Percentiles rank a stretch among this genome's conserved stretches.
phyloP scores from a whole-genome alignment of 2,113 vertebrate genomes.

The human region DNA sequence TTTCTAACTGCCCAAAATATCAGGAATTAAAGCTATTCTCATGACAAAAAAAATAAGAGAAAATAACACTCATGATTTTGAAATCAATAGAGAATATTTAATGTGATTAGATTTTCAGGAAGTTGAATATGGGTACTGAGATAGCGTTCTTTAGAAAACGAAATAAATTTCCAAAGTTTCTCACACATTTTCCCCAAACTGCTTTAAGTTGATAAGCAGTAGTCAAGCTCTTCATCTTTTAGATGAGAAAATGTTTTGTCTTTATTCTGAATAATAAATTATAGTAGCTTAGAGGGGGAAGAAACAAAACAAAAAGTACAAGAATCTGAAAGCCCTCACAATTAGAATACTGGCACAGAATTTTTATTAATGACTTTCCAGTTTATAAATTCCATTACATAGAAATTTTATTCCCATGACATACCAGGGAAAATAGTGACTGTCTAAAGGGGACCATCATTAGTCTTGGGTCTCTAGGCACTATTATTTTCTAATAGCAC shows the following conservation, averaged over 20 bases:
- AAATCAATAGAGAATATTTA: neutral
- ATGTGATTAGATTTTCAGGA: neutral
- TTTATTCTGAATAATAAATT: constrained; percentile 53
- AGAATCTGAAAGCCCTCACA: constrained; percentile 1
- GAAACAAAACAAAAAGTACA: constrained; percentile 8
- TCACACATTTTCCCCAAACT: constrained; percentile 10
- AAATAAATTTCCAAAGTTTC: constrained; percentile 40
- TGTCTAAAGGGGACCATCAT: neutral
- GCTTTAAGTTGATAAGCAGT: constrained; percentile 32
- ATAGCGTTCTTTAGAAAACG: neutral
- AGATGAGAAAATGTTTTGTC: constrained; percentile 26
- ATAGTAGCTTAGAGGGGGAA: neutral
- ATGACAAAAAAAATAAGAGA: neutral
- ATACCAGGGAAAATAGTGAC: neutral
- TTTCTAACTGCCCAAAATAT: neutral
- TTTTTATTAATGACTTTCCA: constrained; percentile 25
- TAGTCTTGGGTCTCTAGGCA: neutral
- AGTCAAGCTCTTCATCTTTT: constrained; percentile 39
- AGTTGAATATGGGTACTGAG: neutral
- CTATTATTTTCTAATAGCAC: neutral
- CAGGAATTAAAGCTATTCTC: neutral
- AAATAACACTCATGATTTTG: neutral
- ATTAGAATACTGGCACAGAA: neutral
- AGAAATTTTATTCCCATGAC: neutral
- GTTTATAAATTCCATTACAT: neutral